phyloP scores from a whole-genome alignment of 92 coral and sea anemone species.

The Paragorgia papillata region DNA sequence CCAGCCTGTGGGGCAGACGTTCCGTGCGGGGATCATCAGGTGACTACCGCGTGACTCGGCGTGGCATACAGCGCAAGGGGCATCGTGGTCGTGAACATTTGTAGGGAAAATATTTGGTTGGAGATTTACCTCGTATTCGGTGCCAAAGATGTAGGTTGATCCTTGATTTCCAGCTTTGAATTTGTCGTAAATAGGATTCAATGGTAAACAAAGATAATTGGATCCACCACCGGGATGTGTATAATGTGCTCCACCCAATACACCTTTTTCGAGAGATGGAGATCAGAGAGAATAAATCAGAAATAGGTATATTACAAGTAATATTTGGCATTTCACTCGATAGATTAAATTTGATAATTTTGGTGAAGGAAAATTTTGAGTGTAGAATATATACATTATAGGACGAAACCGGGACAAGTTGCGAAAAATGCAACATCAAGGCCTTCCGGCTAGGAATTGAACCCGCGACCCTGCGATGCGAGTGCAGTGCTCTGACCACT shows the following conservation, averaged over 20 bases:
- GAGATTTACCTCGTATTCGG: conserved; percentile 13
- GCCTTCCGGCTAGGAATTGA: too few species aligned
- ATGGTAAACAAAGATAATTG: conserved; percentile 64
- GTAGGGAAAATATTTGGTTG: background rate
- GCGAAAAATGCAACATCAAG: too few species aligned
- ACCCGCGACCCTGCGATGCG: too few species aligned
- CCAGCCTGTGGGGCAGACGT: conserved; percentile 83
- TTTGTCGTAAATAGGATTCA: conserved; percentile 53
- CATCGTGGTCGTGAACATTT: conserved; percentile 44
- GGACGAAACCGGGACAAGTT: too few species aligned
- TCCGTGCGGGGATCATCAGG: conserved; percentile 66
- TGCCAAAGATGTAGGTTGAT: conserved; percentile 14
- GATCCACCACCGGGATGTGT: conserved; percentile 61
- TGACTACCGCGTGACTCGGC: conserved; percentile 63
- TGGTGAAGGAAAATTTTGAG: too few species aligned
- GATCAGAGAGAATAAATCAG: too few species aligned
- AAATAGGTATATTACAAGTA: too few species aligned
- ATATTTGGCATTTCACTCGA: too few species aligned
- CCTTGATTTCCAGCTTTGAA: conserved; percentile 43
- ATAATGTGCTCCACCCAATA: conserved; percentile 53
- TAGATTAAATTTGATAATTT: too few species aligned
- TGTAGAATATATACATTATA: too few species aligned
- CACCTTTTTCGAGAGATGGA: too few species aligned
- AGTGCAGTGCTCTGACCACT: too few species aligned
- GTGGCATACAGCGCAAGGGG: conserved; percentile 68